These are phyloP conservation scores for Hippocampus barbouri DNA, from an alignment of 2,113 vertebrate species.

Conservation along the genomic window DNA sequence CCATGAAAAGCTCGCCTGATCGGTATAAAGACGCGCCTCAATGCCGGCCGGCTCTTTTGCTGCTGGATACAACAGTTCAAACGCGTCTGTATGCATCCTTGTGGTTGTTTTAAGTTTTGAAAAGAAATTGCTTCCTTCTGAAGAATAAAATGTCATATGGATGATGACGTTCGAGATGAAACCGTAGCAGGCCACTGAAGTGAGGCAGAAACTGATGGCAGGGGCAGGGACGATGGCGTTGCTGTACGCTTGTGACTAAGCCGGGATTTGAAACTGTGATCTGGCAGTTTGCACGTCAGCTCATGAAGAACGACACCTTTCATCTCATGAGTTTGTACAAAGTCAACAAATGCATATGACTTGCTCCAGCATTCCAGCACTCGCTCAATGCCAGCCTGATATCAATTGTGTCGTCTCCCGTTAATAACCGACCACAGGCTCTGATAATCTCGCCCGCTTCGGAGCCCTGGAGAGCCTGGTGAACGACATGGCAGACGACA, in stretches of 20 bases:
- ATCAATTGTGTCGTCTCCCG: slow-evolving; percentile 4
- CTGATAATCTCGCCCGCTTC: slow-evolving; percentile 88
- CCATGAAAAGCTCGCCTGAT: slow-evolving; percentile 51
- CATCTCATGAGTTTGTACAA: slow-evolving; percentile 34
- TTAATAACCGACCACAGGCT: slow-evolving; percentile 39
- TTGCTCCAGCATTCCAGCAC: slow-evolving; percentile 9
- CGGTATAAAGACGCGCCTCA: slow-evolving; percentile 22
- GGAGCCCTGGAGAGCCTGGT: slow-evolving; percentile 88
- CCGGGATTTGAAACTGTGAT: slow-evolving; percentile 71
- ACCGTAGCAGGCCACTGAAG: slow-evolving; percentile 22
- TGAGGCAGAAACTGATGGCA: slow-evolving; percentile 23
- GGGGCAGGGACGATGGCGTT: slow-evolving; percentile 57
- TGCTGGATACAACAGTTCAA: slow-evolving; percentile 19
- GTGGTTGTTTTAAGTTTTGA: slow-evolving; percentile 4
- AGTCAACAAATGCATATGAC: slow-evolving; percentile 22
- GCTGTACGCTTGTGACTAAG: slow-evolving; percentile 65
- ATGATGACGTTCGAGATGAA: slow-evolving; percentile 19
- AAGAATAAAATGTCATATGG: not conserved
- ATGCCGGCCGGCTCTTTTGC: slow-evolving; percentile 12
- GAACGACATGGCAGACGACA: slow-evolving; percentile 82
- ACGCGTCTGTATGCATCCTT: not conserved
- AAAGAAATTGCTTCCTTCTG: not conserved
- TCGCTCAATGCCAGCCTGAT: not conserved
- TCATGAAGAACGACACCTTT: slow-evolving; percentile 26
- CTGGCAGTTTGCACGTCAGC: slow-evolving; percentile 54